Evolutionary conservation across 2,888 invertebrate species (phyloP).

Genomic region (Cataglyphis livida): DNA sequence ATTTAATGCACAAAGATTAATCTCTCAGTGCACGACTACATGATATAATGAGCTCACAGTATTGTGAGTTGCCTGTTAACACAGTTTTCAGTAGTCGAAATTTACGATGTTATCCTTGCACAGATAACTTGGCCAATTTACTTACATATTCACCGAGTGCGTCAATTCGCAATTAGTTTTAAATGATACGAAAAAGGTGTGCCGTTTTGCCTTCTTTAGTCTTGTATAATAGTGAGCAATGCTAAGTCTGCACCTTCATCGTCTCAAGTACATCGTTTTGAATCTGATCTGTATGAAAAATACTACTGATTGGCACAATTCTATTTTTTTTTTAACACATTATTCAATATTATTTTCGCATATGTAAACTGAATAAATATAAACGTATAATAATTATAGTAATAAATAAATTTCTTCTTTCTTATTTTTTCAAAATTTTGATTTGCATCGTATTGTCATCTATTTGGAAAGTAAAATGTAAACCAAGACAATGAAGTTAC

Average conservation of each 20-base stretch:
- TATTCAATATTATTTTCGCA: not conserved
- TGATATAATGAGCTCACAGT: conserved; percentile 35
- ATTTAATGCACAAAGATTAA: conserved; percentile 19
- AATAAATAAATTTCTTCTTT: not conserved
- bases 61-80: conserved; percentile 23
- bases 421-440: conserved; percentile 30
- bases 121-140: conserved; percentile 73
- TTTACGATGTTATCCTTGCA: conserved; percentile 63
- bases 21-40: conserved; percentile 29
- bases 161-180: conserved; percentile 60
- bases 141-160: conserved; percentile 66
- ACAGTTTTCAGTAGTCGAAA: conserved; percentile 16
- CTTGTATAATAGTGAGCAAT: conserved; percentile 79
- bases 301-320: not conserved
- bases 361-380: not conserved
- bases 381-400: not conserved
- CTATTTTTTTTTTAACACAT: not conserved
- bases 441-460: conserved; percentile 49
- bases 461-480: not conserved
- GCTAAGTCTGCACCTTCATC: conserved; percentile 70
- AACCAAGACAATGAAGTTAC: conserved; percentile 71
- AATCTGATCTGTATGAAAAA: not conserved
- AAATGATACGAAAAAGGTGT: conserved; percentile 69
- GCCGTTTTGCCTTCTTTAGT: conserved; percentile 69
- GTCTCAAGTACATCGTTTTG: conserved; percentile 54